Percentiles rank a stretch among this genome's conserved stretches.
These are phyloP conservation scores for Eleutherodactylus coqui DNA, from an alignment of 2,797 vertebrate species.

Conservation along the genomic window DNA sequence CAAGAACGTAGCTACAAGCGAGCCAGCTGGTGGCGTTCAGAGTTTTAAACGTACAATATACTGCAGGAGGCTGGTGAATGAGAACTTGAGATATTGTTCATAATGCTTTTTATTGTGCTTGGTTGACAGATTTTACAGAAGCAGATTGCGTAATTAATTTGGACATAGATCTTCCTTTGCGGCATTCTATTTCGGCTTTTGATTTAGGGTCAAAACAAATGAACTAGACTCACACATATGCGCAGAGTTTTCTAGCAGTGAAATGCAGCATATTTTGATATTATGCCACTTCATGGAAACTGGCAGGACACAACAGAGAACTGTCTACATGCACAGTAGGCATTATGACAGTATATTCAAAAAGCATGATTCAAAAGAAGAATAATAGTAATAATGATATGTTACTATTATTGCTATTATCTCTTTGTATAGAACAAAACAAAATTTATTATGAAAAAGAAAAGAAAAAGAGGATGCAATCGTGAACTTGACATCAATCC, in stretches of 20 bases:
- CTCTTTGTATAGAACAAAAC: no score
- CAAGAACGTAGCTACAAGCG: conserved; percentile 22
- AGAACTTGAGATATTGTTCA: conserved; percentile 37
- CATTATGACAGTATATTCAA: neutral
- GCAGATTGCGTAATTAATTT: conserved; percentile 36
- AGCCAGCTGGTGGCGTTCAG: conserved; percentile 11
- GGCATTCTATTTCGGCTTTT: conserved; percentile 21
- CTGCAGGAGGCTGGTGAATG: conserved; percentile 22
- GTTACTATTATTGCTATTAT: no score
- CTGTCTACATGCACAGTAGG: neutral
- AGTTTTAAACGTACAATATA: conserved; percentile 28
- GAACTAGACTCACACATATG: conserved; percentile 35
- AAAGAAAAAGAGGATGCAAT: no score
- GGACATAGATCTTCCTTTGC: conserved; percentile 24
- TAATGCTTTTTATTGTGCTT: conserved; percentile 8
- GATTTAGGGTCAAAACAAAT: conserved; percentile 37
- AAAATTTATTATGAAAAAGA: no score
- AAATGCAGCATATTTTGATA: neutral
- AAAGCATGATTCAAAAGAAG: neutral
- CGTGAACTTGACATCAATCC: no score
- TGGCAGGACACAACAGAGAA: neutral
- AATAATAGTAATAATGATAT: neutral
- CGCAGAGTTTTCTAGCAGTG: conserved; percentile 16
- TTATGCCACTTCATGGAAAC: neutral
- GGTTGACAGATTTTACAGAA: conserved; percentile 30